Evolutionary conservation across 2,888 invertebrate genomes (phyloP), one percentile per base, ranked within the genome.

Genomic region (Ectemnius lituratus): DNA sequence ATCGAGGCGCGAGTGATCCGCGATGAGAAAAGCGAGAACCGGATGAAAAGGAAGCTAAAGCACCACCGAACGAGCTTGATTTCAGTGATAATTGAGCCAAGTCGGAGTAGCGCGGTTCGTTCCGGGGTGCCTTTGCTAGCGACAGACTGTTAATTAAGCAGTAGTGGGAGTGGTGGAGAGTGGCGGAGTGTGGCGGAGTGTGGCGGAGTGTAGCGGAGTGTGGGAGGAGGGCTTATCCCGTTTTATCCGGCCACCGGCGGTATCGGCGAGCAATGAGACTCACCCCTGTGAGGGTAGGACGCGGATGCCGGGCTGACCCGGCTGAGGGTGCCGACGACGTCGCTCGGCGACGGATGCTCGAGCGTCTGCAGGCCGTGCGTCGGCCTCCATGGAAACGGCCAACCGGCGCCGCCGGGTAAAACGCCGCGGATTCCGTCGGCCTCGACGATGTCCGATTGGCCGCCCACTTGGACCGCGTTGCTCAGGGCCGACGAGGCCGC

Each of bases 301-400:
- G 88, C 89, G 65, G 90, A 90, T 46, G 88, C 88, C 16, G 90
- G 90, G 79, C 90, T 90, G 80, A 88, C 88, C 58, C 90, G 87
- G 78, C 84, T 89, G 67, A 89, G 85, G 67, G 87, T 86, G 65
- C 87, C 86, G 28, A 88, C 85, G 62, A 87, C 85, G 74, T 90
- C 90, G 76, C 84, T 87, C 58, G 88, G 83, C 62, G 88, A 86
- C 65, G 88, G 88, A 84, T 89, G 90, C 70, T 90, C 90, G 73
- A 90, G 88, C 56, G 87, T 85, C 67, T 90, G 90, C 62, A 90
- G 79, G 46, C 88, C 85, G 75, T 88, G 90, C 59, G 90, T 80
- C 63, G 90, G 86, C 84, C 88, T 88, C 90, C 90, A 90, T 77
- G 90, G 88, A 84, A 90, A 90, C 76, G 90, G 88, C 90, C 90